Conservation (phyloP, 2,888 invertebrate genomes). For the Emmelina monodactyla region DNA sequence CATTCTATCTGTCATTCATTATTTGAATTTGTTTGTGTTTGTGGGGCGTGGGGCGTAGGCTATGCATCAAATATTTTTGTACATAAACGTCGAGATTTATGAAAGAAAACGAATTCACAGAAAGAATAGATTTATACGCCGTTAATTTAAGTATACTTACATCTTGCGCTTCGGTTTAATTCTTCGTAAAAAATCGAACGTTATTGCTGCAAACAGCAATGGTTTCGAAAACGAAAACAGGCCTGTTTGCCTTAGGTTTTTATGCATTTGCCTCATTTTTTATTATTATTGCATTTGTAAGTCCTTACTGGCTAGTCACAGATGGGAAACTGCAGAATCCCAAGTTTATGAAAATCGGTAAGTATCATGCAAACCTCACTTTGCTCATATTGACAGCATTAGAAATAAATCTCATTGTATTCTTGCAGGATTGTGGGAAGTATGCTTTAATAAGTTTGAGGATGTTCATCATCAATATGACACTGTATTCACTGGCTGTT, state of each 20-base stretch:
- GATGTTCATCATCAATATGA: constrained; percentile 89
- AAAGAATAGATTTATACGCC: no score
- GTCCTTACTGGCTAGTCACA: constrained; percentile 88
- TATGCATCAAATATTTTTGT: no score
- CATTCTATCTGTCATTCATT: no score
- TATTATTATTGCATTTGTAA: constrained; percentile 81
- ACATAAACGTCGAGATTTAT: no score
- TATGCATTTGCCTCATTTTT: constrained; percentile 74
- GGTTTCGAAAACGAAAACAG: constrained; percentile 71
- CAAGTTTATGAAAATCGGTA: constrained; percentile 83
- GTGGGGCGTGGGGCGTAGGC: no score
- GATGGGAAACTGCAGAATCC: constrained; percentile 79
- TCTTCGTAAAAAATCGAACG: background rate
- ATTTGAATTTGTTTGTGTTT: no score
- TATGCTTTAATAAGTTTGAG: constrained; percentile 88
- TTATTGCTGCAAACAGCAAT: constrained; percentile 28
- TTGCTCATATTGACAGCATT: background rate
- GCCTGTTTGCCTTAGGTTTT: constrained; percentile 70
- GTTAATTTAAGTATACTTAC: no score
- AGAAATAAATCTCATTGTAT: constrained; percentile 1
- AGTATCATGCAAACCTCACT: constrained; percentile 22
- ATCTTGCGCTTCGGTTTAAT: background rate
- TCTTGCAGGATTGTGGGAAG: constrained; percentile 88
- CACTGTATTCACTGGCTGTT: constrained; percentile 83
- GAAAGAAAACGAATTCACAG: no score